A percentile compares a stretch with the other conserved stretches of the same genome.
Evolutionary conservation across 2,113 vertebrate species (phyloP).

Genomic region (Eubucco bourcierii): DNA sequence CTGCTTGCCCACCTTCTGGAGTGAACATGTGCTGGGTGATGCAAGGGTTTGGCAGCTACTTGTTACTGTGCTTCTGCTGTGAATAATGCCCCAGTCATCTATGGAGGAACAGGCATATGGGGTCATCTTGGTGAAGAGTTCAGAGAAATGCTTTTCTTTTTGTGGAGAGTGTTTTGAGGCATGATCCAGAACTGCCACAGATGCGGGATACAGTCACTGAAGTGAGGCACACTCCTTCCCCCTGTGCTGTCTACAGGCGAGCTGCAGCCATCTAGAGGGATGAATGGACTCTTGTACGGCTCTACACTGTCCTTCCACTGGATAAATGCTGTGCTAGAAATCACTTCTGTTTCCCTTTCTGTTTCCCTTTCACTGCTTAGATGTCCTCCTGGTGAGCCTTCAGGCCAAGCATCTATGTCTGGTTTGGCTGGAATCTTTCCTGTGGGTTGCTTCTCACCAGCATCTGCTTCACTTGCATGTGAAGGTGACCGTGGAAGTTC

Average conservation of each 20-base stretch:
- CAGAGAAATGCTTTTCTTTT: not conserved
- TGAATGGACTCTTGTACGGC: not conserved
- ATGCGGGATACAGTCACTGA: not conserved
- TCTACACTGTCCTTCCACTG: not conserved
- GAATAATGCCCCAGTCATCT: not conserved
- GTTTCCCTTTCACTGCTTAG: not conserved
- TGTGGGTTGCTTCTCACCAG: not conserved
- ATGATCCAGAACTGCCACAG: not conserved
- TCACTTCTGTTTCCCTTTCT: rapidly evolving
- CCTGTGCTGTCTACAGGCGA: not conserved
- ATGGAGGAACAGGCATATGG: not conserved
- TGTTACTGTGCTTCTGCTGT: not conserved
- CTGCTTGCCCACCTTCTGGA: not conserved
- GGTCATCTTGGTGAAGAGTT: not conserved
- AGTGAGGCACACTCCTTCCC: not conserved
- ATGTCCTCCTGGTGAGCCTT: not conserved
- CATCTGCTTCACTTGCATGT: not conserved
- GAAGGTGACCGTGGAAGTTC: not conserved
- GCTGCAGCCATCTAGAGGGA: not conserved
- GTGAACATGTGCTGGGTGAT: not conserved
- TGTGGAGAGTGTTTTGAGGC: not conserved
- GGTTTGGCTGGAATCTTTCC: not conserved
- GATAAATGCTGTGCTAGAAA: not conserved
- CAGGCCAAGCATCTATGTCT: not conserved
- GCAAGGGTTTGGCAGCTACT: not conserved